These are phyloP conservation scores for Caiman crocodilus DNA, from an alignment of 2,797 vertebrate genomes.

Conservation along the genomic window DNA sequence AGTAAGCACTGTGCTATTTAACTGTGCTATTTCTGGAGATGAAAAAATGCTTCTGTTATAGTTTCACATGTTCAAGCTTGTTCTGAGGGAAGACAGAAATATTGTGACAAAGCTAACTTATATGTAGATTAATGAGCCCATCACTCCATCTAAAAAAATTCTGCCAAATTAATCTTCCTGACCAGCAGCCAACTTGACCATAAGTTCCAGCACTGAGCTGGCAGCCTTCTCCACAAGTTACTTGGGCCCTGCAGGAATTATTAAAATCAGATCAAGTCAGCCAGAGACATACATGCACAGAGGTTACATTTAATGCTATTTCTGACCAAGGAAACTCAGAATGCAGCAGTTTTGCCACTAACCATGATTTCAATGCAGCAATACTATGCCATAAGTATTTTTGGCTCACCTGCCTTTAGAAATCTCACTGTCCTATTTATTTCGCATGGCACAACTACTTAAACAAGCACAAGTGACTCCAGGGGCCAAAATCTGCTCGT, in stretches of 20 bases:
- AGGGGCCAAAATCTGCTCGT: neutral
- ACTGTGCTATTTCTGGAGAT: neutral
- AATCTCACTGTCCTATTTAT: too few relatives aligned
- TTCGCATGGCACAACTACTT: neutral
- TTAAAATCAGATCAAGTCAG: neutral
- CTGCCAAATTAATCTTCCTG: neutral
- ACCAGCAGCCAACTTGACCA: neutral
- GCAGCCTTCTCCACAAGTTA: neutral
- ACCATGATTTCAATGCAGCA: neutral
- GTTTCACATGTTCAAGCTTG: neutral
- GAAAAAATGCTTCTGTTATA: neutral
- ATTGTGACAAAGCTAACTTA: neutral
- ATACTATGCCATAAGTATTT: neutral
- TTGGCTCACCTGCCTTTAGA: neutral
- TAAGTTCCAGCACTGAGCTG: neutral
- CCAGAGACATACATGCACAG: neutral
- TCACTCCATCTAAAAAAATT: neutral
- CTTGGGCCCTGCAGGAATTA: neutral
- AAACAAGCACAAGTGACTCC: fast-evolving
- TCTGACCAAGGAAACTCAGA: neutral
- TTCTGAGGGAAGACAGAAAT: neutral
- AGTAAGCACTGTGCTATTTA: neutral
- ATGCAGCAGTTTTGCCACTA: neutral
- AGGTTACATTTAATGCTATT: neutral
- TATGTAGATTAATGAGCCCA: neutral